Evolutionary conservation across 2,797 vertebrate genomes (phyloP).

Genomic region (Spinus pinus): DNA sequence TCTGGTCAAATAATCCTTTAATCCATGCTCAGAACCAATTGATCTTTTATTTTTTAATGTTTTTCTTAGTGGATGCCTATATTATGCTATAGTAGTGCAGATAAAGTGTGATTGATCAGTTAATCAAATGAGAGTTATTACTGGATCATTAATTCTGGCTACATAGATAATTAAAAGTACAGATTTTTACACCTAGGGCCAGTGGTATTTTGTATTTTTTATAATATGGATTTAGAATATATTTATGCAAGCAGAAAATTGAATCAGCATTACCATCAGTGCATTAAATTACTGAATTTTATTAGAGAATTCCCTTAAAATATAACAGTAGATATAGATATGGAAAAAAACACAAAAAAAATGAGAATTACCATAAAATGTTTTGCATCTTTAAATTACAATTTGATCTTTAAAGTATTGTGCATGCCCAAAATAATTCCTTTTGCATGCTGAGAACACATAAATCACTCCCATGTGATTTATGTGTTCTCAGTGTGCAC

Average conservation of each 20-base stretch:
- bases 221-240: constrained; percentile 60
- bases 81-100: background rate
- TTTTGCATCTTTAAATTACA: constrained; percentile 35
- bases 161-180: constrained; percentile 37
- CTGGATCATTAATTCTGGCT: constrained; percentile 70
- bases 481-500: background rate
- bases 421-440: background rate
- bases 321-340: background rate
- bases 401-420: background rate
- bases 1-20: constrained; percentile 68
- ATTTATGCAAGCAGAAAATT: constrained; percentile 73
- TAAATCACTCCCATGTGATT: background rate
- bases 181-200: constrained; percentile 48
- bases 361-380: background rate
- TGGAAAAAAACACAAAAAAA: background rate
- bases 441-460: background rate
- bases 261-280: constrained; percentile 60
- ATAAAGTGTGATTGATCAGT: constrained; percentile 24
- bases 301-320: constrained; percentile 41
- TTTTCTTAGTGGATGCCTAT: background rate
- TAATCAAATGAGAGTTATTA: constrained; percentile 56
- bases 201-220: constrained; percentile 28
- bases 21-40: constrained; percentile 22
- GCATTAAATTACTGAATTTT: constrained; percentile 63
- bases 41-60: constrained; percentile 14